Percentiles rank a stretch among this genome's conserved stretches.
phyloP scores from a whole-genome alignment of 2,888 invertebrate genomes.

The Cryptosula pallasiana region DNA sequence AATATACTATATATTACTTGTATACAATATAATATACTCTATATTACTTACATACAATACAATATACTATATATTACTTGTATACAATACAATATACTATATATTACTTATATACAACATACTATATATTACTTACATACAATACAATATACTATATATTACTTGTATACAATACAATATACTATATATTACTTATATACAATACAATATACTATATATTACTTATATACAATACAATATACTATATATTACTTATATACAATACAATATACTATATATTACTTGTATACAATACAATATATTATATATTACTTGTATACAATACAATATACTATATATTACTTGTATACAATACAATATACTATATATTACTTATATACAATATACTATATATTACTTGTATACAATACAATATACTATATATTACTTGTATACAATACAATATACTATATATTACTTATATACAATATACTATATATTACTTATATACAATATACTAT shows the following conservation, averaged over 20 bases:
- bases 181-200: too few species aligned
- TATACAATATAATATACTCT: too few species aligned
- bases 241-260: too few species aligned
- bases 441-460: background rate
- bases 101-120: background rate
- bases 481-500: background rate
- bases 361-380: background rate
- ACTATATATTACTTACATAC: too few species aligned
- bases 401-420: too few species aligned
- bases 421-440: background rate
- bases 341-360: background rate
- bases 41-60: too few species aligned
- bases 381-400: too few species aligned
- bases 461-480: too few species aligned
- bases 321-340: too few species aligned
- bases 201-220: background rate
- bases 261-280: background rate
- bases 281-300: conserved; percentile 2
- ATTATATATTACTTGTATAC: too few species aligned
- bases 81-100: background rate
- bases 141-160: background rate
- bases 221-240: conserved; percentile 5
- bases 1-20: background rate
- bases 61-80: too few species aligned
- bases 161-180: conserved; percentile 2